Percentiles rank a stretch among this genome's conserved stretches.
These are phyloP conservation scores for Brachyrhaphis roseni DNA, from an alignment of 2,797 vertebrate species.

Conservation along the genomic window DNA sequence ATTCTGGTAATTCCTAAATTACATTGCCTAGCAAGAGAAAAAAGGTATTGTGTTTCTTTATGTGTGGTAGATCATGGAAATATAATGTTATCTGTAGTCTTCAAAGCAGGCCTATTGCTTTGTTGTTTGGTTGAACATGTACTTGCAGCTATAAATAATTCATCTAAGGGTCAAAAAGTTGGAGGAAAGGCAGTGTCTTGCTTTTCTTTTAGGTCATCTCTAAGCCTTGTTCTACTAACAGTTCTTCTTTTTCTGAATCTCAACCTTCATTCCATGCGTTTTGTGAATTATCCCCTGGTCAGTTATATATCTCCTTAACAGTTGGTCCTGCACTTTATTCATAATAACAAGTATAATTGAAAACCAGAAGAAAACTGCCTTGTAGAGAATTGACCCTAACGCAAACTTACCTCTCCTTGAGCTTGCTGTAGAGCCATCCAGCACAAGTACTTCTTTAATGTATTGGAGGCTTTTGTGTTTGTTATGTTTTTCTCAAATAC, in stretches of 20 bases:
- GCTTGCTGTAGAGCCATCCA: not conserved
- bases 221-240: not conserved
- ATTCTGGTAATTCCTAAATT: not conserved
- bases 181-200: not conserved
- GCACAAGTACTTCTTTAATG: not conserved
- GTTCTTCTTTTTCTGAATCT: not conserved
- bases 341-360: not conserved
- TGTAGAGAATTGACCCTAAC: not conserved
- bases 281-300: not conserved
- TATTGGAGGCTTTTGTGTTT: not conserved
- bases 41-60: not conserved
- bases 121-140: not conserved
- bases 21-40: not conserved
- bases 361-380: not conserved
- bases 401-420: not conserved
- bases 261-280: not conserved
- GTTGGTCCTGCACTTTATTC: not conserved
- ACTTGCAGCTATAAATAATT: not conserved
- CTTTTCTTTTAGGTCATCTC: not conserved
- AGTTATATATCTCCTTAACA: not conserved
- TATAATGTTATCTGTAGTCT: not conserved
- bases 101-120: not conserved
- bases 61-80: not conserved
- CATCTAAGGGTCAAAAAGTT: not conserved
- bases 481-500: slow-evolving; percentile 3